Evolutionary conservation across 2,113 vertebrate genomes (phyloP), one percentile per base, ranked within the genome.

Genomic region (Takifugu flavidus): DNA sequence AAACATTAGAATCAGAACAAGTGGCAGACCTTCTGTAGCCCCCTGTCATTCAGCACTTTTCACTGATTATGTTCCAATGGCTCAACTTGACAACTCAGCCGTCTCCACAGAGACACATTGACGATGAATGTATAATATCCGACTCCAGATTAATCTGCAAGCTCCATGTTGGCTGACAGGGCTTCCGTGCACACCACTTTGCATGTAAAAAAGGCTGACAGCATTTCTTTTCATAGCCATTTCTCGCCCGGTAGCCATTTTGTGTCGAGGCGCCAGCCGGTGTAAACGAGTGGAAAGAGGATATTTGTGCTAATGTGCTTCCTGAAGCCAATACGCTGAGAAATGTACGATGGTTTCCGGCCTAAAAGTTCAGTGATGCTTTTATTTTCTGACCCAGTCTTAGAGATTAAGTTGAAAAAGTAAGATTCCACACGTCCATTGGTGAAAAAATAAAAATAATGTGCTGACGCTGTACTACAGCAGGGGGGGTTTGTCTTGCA

Each of bases 121-220:
- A 77, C 80, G 58, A 63, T 57, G 61, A 76, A 59, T 76, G 67
- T 83, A 67, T 62, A 80, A 72, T 69, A 52, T 43, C 15, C 0
- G 49, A 56, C 71, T 68, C 67, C 57, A 62, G 43, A 65, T 78
- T 67, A 73, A 59, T 79, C 43, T 13, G 14, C 25, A 31, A 27
- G 69, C 57, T 51, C 29, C 43, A 64, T 82, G 73, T 70, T 75
- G 67, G 67, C 14, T 45, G 44, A 14, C 44, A 59, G 45, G 25
- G 57, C 50, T 50, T 73, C 15, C 65, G 51, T 65, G 59, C 71
- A n/a, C 25, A 8, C 53, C 27, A 56, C 53, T 56, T 54, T 70
- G 20, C 58, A 49, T 62, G 74, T 75, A 77, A 58, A 65, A 72
- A 62, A 45, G 31, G 57, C 71, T 75, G 57, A 65, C 20, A 84